Evolutionary conservation across 2,888 invertebrate genomes (phyloP), one percentile per base, ranked within the genome.

Genomic region (Doris montereyensis): DNA sequence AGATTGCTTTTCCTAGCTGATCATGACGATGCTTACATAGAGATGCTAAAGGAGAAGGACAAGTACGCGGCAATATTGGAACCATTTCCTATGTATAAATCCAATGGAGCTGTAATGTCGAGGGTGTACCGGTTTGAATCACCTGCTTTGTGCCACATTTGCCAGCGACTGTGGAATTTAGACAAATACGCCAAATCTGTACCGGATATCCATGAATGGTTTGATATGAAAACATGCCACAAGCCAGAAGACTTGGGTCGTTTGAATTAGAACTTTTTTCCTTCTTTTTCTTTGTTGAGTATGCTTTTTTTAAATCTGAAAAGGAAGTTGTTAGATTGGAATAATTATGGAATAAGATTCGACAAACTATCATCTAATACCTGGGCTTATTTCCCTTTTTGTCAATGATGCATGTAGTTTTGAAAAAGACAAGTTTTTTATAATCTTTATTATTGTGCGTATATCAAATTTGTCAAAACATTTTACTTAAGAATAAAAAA

Each of bases 121-220:
- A 76, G 77, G 67, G 71, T 78, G 17, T 83, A 81, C 52, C 79
- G 77, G 58, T 83, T 74, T 60, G 80, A 81, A 34, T 8, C 70
- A 8, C 62, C 58, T 24, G 32, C 81, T 0, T 65, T 81, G 65
- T 83, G 83, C 35, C 75, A 81, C 34, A 32, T 81, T 32, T 83
- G 83, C 52, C 73, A 78, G 5, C 52, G 80, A 17, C 58, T 83
- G 68, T 83, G 83, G 83, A 77, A 83, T 24, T 3, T 81, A 58
- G 32, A 24, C 5, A 81, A 57, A 1, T 71, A 17, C 67, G 5
- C 52, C 5, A 17, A 41, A 10, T 10, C 8, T 10, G 17, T 41
- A 41, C 5, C 5, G 8, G n/a, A n/a, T n/a, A 41, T 41, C 5
- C 52, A 41, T 5, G 52, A 41, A 41, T 41, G 52, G 52, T 41